Evolutionary conservation across 2,888 invertebrate species (phyloP), one percentile per base, ranked within the genome.

Genomic region (Erpobdella octoculata): DNA sequence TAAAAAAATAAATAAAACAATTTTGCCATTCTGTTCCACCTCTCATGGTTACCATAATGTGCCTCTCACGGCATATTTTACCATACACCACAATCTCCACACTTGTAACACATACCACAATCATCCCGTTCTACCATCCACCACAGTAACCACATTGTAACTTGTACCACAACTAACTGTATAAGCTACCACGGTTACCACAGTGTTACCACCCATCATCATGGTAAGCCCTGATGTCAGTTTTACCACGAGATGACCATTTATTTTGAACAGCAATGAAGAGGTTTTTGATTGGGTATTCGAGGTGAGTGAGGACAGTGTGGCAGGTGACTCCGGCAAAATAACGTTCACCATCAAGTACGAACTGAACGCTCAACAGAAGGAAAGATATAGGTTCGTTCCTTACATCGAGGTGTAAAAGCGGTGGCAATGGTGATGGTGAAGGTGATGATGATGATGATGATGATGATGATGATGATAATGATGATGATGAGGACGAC

Each of bases 221-320:
- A n/a, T n/a, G n/a, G n/a, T n/a, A n/a, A n/a, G n/a, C n/a, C n/a
- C n/a, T n/a, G n/a, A n/a, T n/a, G n/a, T n/a, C n/a, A n/a, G n/a
- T n/a, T n/a, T n/a, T n/a, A n/a, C n/a, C 41, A 41, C 9, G 18
- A 18, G 41, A 41, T 41, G 41, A 41, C 9, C 41, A 41, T 41
- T 41, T 41, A 41, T 41, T 41, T 41, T 41, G 9, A 41, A 18
- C 9, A 41, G 41, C 41, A 41, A 12, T 41, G 9, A 41, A 41
- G 93, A 94, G 84, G 89, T 94, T 70, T 89, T 94, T 81, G 90
- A 91, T 31, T 94, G 93, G 92, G 85, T 93, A 76, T 87, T 94
- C 76, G 93, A 94, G 85, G 92, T 94, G 6, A 80, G 92, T 89
- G 80, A 92, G 88, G 81, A 88, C 85, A 75, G 89, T 18, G 90